Base-by-base conservation (phyloP, 2,888 invertebrate genomes). In the Poecilobothrus nobilitatus region DNA sequence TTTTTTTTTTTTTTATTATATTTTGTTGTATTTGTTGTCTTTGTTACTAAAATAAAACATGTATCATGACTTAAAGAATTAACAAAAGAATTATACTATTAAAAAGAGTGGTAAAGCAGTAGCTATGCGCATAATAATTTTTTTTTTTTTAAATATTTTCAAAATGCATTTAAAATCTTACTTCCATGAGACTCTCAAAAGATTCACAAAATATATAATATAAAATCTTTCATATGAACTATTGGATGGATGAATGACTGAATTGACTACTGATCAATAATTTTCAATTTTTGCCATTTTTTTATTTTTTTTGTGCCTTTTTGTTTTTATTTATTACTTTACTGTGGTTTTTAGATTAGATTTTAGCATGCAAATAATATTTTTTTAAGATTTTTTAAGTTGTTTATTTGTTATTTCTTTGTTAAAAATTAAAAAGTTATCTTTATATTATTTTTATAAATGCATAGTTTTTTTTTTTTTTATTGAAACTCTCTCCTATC, bases 11-110 rank as follows among this genome's bases (percentile, higher is more conserved):
- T 71, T 69, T n/a, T n/a, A n/a, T n/a, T n/a, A n/a, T n/a, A n/a
- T n/a, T n/a, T n/a, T n/a, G n/a, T n/a, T n/a, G n/a, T n/a, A n/a
- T n/a, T n/a, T n/a, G n/a, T n/a, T 62, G 66, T n/a, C 63, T 1
- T 53, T 10, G 10, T 66, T 37, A 27, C 44, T 65, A n/a, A n/a
- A n/a, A n/a, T n/a, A n/a, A n/a, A n/a, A n/a, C n/a, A n/a, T n/a
- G n/a, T n/a, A n/a, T 65, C 69, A 70, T 69, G 68, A 70, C 69
- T 71, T 68, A 66, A 41, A 68, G 70, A 12, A 53, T 15, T 37
- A 53, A 53, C 1, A 53, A 53, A 53, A n/a, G 18, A 53, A 53
- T 27, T 12, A 44, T 44, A 53, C 15, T 15, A 15, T 18, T n/a
- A n/a, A n/a, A 10, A 8, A 10, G 9, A 5, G n/a, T 12, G 15